phyloP scores from a whole-genome alignment of 2,797 vertebrate genomes.

The Phrynocephalus forsythii region DNA sequence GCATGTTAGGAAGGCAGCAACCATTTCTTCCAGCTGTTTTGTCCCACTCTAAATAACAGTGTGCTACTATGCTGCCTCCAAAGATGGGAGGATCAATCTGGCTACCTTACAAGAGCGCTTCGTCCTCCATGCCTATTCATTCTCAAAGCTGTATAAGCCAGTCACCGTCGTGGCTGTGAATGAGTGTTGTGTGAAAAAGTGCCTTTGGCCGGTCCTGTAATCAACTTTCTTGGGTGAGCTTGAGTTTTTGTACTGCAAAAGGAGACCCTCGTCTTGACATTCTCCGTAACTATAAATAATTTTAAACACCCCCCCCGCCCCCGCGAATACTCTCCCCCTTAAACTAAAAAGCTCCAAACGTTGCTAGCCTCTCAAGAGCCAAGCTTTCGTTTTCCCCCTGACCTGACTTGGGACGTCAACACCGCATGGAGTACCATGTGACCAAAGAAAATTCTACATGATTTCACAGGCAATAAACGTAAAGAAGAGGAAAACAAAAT shows the following conservation, averaged over 20 bases:
- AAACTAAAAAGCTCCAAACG: background rate
- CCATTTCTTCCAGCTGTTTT: constrained; percentile 70
- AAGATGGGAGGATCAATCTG: background rate
- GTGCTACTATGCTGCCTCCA: background rate
- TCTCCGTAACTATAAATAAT: background rate
- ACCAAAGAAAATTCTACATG: constrained; percentile 80
- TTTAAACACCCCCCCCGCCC: background rate
- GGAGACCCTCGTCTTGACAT: background rate
- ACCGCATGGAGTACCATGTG: constrained; percentile 76
- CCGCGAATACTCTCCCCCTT: background rate
- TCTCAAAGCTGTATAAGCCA: background rate
- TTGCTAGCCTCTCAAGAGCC: background rate
- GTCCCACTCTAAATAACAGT: background rate
- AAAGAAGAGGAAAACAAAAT: constrained; percentile 68
- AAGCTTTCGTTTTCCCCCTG: background rate
- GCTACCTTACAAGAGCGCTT: background rate
- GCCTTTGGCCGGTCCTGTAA: background rate
- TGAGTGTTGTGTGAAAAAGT: constrained; percentile 5
- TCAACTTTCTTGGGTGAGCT: background rate
- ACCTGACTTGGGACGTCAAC: constrained; percentile 62
- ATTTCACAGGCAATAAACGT: constrained; percentile 80
- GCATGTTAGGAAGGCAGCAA: constrained; percentile 32
- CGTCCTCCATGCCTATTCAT: background rate
- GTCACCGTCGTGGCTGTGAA: background rate
- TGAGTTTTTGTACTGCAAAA: background rate